phyloP scores from a whole-genome alignment of 2,888 invertebrate genomes.

The Euplexia lucipara region DNA sequence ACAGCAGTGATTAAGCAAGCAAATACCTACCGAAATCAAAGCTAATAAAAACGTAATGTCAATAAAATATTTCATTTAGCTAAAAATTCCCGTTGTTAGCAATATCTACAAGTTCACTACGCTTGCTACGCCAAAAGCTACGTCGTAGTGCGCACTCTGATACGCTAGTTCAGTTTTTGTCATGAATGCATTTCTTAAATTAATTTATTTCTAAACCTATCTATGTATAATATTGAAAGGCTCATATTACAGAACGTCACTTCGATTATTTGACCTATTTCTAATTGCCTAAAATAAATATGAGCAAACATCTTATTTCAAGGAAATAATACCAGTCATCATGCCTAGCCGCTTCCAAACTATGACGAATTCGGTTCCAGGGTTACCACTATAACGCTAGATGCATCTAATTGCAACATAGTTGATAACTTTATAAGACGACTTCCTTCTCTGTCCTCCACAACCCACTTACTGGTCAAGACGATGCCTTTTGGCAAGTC shows the following conservation, averaged over 20 bases:
- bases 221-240: no score
- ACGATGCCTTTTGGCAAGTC: no score
- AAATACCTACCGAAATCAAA: not conserved
- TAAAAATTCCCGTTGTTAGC: not conserved
- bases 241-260: no score
- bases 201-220: not conserved
- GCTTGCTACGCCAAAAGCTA: constrained; percentile 3
- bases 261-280: not conserved
- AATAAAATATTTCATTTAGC: not conserved
- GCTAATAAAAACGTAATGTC: not conserved
- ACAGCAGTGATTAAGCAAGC: not conserved
- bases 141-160: constrained; percentile 14
- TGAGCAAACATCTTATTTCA: not conserved
- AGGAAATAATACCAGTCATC: no score
- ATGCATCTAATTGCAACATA: no score
- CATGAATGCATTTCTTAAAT: not conserved
- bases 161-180: constrained; percentile 1
- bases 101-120: constrained; percentile 1
- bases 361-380: no score
- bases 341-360: no score
- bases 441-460: no score
- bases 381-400: no score
- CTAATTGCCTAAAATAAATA: not conserved
- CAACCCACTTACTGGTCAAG: no score
- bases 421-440: no score